These are phyloP conservation scores for Vannuccia rotundouncinata DNA, from an alignment of 2,888 invertebrate species.

Conservation along the genomic window DNA sequence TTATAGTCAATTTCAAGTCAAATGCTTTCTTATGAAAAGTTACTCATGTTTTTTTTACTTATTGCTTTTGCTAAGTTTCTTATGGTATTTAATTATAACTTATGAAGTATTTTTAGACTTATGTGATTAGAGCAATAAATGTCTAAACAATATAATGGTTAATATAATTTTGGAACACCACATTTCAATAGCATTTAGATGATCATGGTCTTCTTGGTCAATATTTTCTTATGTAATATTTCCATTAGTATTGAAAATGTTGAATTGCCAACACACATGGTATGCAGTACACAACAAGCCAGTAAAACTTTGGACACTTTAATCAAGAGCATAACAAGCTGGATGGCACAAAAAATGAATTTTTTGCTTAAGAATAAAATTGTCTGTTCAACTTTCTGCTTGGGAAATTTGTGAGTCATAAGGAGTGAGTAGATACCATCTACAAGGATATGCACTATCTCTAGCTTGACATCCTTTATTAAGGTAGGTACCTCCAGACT, in stretches of 20 bases:
- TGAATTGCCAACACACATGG: background rate
- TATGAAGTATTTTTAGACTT: no score
- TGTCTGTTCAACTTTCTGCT: background rate
- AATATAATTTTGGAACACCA: background rate
- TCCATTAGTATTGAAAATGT: background rate
- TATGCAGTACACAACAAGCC: background rate
- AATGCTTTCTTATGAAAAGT: no score
- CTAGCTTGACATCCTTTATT: background rate
- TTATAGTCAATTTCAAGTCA: no score
- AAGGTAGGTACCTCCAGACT: background rate
- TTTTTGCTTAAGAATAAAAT: background rate
- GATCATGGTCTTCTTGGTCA: background rate
- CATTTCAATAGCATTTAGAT: background rate
- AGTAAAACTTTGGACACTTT: background rate
- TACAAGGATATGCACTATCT: background rate
- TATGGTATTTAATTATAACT: no score
- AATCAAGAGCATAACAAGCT: background rate
- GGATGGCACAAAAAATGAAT: background rate
- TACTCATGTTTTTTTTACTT: no score
- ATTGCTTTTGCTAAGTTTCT: no score
- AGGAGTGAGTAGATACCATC: background rate
- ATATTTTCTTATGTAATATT: background rate
- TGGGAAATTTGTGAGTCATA: background rate
- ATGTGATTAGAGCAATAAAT: no score
- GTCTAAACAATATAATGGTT: background rate